phyloP scores from a whole-genome alignment of 1,140 invertebrate species.

The Trichonephila clavata region DNA sequence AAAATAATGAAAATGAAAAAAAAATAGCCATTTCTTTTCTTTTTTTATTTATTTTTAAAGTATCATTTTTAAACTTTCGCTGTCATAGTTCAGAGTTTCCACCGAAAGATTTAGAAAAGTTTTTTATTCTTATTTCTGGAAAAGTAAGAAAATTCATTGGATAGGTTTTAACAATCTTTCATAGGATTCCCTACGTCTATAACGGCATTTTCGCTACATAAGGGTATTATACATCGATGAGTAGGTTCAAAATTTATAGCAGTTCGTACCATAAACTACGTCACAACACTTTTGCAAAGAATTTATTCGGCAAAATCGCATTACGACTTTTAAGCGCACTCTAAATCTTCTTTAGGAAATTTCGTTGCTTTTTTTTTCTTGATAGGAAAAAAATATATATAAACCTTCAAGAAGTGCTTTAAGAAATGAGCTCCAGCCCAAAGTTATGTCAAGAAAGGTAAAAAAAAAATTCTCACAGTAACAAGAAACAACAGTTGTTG shows the following conservation, averaged over 20 bases:
- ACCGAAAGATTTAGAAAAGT: background rate
- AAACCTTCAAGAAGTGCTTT: constrained; percentile 4
- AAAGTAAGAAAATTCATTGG: background rate
- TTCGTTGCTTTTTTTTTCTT: constrained; percentile 33
- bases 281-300: constrained; percentile 31
- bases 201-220: background rate
- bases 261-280: constrained; percentile 28
- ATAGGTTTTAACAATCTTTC: constrained; percentile 16
- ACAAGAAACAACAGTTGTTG: constrained; percentile 39
- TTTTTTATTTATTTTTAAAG: too few relatives aligned
- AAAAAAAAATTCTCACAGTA: background rate
- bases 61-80: too few relatives aligned
- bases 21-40: too few relatives aligned
- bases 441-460: background rate
- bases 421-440: constrained; percentile 37
- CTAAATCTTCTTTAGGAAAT: constrained; percentile 49
- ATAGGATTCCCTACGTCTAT: background rate
- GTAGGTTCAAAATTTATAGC: constrained; percentile 40
- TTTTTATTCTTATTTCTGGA: background rate
- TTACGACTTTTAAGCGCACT: constrained; percentile 55
- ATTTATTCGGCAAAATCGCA: constrained; percentile 56
- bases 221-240: background rate
- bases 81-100: too few relatives aligned
- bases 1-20: too few relatives aligned
- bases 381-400: background rate